A percentile compares a stretch with the other conserved stretches of the same genome.
Evolutionary conservation across 2,113 vertebrate genomes (phyloP).

Genomic region (Phyllostomus hastatus): DNA sequence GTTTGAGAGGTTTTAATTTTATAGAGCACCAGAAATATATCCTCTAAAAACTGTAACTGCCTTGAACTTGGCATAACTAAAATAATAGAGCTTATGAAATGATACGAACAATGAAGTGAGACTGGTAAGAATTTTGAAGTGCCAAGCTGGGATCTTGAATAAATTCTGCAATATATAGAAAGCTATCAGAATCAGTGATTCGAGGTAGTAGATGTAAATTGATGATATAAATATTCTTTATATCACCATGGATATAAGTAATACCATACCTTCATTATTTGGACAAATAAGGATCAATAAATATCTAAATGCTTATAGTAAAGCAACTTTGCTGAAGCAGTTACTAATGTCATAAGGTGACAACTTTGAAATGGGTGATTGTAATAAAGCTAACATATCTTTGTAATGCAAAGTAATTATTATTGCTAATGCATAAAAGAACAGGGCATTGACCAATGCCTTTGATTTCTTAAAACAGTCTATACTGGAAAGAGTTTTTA

Average conservation of each 20-base stretch:
- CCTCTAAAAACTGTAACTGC: neutral
- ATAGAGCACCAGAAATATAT: neutral
- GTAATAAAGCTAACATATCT: neutral
- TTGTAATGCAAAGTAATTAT: neutral
- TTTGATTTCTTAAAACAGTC: conserved; percentile 34
- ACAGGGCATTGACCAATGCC: neutral
- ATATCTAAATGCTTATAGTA: neutral
- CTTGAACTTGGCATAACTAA: neutral
- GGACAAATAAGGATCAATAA: neutral
- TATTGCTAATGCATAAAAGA: neutral
- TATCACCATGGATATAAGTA: neutral
- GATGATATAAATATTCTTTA: neutral
- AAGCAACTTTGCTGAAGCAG: neutral
- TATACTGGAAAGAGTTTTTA: neutral
- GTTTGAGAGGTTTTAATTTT: conserved; percentile 29
- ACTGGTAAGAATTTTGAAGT: conserved; percentile 15
- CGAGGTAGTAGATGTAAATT: neutral
- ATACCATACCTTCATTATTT: neutral
- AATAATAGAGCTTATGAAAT: neutral
- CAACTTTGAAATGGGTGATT: conserved; percentile 6
- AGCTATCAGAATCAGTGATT: neutral
- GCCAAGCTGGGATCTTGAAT: neutral
- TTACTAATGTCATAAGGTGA: neutral
- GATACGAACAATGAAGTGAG: neutral
- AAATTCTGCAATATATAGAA: neutral